phyloP scores from a whole-genome alignment of 2,113 vertebrate genomes.

The Sorex fumeus region DNA sequence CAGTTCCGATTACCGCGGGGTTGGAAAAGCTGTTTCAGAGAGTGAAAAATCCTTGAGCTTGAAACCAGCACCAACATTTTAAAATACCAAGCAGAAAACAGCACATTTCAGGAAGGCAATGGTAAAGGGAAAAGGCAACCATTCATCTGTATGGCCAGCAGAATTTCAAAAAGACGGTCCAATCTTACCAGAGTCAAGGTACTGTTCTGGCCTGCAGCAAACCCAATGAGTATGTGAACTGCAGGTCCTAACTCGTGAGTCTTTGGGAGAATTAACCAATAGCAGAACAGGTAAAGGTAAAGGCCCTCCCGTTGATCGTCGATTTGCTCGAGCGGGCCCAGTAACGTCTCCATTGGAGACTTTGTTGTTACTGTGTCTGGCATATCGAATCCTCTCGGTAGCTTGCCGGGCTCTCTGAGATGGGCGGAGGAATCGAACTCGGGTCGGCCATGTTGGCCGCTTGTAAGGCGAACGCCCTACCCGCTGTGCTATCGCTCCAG shows the following conservation, averaged over 20 bases:
- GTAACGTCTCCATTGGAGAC: too few relatives aligned
- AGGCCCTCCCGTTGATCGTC: too few relatives aligned
- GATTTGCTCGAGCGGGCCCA: too few relatives aligned
- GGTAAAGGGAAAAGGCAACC: not conserved
- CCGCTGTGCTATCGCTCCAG: too few relatives aligned
- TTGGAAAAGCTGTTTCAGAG: conserved; percentile 18
- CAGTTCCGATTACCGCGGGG: not conserved
- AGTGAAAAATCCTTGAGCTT: conserved; percentile 3
- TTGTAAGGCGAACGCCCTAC: too few relatives aligned
- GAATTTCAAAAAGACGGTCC: conserved; percentile 33
- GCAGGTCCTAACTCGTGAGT: not conserved
- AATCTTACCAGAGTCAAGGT: not conserved
- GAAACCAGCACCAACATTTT: conserved; percentile 37
- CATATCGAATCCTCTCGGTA: too few relatives aligned
- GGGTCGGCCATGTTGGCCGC: too few relatives aligned
- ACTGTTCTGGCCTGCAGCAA: not conserved
- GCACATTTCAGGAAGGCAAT: conserved; percentile 15
- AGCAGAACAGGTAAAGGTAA: too few relatives aligned
- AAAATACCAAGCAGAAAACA: conserved; percentile 56
- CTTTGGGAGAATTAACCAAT: conserved; percentile 49
- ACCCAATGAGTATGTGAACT: conserved; percentile 26
- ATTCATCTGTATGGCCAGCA: not conserved
- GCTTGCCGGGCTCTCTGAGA: too few relatives aligned
- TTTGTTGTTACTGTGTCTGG: too few relatives aligned
- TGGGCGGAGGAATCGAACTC: too few relatives aligned